Evolutionary conservation across 2,797 vertebrate species (phyloP), one percentile per base, ranked within the genome.

Genomic region (Hoplostethus mediterraneus): DNA sequence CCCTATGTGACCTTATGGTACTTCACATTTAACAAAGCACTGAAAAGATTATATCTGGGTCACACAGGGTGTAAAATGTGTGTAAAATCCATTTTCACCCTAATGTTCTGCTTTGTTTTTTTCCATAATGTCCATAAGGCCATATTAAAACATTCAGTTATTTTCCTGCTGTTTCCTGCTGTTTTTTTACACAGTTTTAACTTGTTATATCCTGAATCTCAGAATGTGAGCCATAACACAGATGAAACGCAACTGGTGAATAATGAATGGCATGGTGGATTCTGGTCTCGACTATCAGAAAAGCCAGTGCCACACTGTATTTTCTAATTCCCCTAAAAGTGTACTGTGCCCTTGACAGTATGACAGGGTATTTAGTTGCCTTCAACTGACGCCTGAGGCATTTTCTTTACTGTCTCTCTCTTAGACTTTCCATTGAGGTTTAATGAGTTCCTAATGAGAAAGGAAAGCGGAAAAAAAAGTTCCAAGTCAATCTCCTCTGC

Each of bases 361-460:
- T 83, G 78, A 86, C 81, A 80, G 82, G 56, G 61, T 82, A 80
- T 77, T 86, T 82, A 84, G 75, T 69, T 4, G 45, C 61, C 69
- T 72, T 79, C 44, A 76, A 33, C 53, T 54, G 49, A 77, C 42
- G 80, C 83, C 84, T 38, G 56, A 48, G 66, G 87, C 52, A 0
- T 65, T 33, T 45, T 73, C 21, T 31, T 67, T 0, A 13, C 3
- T 53, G 25, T 51, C 55, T 36, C 21, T 78, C 64, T 62, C 75
- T 79, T 65, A 10, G 16, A 86, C 62, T 86, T 87, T 89, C 85
- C 85, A 81, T 79, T 81, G 73, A 75, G 78, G 78, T 85, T 89
- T 87, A 84, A 86, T 88, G 85, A 83, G 84, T 89, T 88, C 36
- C 67, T 87, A 87, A 93, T 91, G 87, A 89, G 84, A 85, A 74